Evolutionary conservation across 2,113 vertebrate genomes (phyloP), one percentile per base, ranked within the genome.

Genomic region (Tauraco erythrolophus): DNA sequence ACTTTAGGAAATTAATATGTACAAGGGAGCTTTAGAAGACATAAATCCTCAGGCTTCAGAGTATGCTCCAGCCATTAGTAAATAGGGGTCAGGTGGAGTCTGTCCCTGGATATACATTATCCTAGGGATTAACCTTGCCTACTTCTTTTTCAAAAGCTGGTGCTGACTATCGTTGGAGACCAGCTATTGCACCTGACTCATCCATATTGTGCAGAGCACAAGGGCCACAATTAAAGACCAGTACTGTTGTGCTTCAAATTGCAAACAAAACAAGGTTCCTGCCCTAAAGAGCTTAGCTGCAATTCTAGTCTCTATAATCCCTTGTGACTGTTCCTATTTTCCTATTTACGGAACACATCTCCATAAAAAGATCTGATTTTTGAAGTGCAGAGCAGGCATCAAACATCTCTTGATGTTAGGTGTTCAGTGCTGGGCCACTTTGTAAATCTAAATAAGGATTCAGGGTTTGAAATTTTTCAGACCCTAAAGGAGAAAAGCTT

Each of bases 111-210:
- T 69, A 8, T 79, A 15, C 53, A 8, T 92, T 35, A 79, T 69
- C 66, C 61, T 50, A 18, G 37, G 74, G 92, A 90, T 93, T 88
- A 91, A 69, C 68, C 68, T 65, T 19, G 61, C 48, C 74, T 85
- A 6, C 48, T 69, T 21, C 66, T 54, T 0, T 69, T 64, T 74
- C 48, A 31, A 15, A 21, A 65, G 85, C 85, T 76, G 43, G n/a
- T 46, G 11, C 45, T 66, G 64, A 2, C n/a, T 35, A 0, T 31
- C 6, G 0, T 4, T 28, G 0, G 2, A 66, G 37, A 33, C 6
- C 28, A 57, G 41, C 54, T 60, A 1, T 7, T 71, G 74, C 35
- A 33, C 66, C 68, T 16, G 53, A 28, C 43, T 54, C 31, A 2
- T 30, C 46, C 37, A 3, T 3, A 1, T 11, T 33, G 27, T 22